Base-by-base conservation (phyloP, 2,113 vertebrate species). In the Poeciliopsis retropinna region DNA sequence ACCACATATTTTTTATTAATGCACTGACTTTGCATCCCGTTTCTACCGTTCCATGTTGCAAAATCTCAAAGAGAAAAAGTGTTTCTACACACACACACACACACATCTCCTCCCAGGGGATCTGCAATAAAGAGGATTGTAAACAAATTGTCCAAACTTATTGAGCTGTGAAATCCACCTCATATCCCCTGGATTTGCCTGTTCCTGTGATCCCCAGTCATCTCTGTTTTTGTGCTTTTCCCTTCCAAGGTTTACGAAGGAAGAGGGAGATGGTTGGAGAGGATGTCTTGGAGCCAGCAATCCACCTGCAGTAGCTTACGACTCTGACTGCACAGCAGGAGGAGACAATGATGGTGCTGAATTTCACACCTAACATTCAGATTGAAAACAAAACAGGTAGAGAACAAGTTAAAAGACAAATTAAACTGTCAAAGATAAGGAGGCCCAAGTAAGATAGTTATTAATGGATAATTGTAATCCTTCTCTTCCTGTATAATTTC, bases 101-200 rank as follows among this genome's bases (percentile, higher is more conserved):
- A 76, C 75, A 81, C 75, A 81, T 67, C 72, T 65, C 37, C 82
- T 87, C 89, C 87, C 77, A 22, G 32, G 75, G 73, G 91, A 70
- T 3, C 30, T 30, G 47, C 57, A 44, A 82, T 88, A 91, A 93
- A 88, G 64, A 79, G 85, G 88, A 85, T 89, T 89, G 89, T 89
- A 86, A 91, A 89, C 87, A 91, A 90, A 92, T 91, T 91, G 88
- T 91, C 85, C 82, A 87, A 83, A 92, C 17, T 85, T 91, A 92
- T 80, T 85, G 87, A 91, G 82, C 88, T 92, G 89, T 90, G 87
- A 91, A 93, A 93, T 91, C 83, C 87, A 73, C 80, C 75, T 71
- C 60, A 71, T 69, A 64, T 67, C 72, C 73, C 31, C 67, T 72
- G 84, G 80, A 89, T 86, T 85, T 89, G 82, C 78, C 80, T 57